Percentiles rank a stretch among this genome's conserved stretches.
These are phyloP conservation scores for Diadophis punctatus DNA, from an alignment of 2,113 vertebrate species.

Conservation along the genomic window DNA sequence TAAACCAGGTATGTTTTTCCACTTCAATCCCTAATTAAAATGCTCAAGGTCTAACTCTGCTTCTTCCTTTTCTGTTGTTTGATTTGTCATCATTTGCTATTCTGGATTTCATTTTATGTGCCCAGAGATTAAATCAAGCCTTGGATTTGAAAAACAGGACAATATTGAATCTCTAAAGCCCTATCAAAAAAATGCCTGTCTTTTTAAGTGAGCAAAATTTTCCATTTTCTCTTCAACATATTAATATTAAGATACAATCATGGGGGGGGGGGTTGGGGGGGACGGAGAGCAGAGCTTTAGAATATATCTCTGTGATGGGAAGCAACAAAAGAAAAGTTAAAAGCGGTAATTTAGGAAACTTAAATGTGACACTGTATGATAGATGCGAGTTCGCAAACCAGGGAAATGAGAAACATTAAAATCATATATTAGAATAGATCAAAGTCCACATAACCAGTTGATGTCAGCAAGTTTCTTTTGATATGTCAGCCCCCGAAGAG, in stretches of 20 bases:
- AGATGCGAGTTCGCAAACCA: conserved; percentile 75
- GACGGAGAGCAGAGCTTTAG: conserved; percentile 50
- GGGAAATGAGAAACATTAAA: conserved; percentile 85
- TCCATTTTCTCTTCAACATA: conserved; percentile 61
- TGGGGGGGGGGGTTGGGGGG: not conserved
- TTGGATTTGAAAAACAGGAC: conserved; percentile 60
- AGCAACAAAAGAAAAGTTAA: conserved; percentile 80
- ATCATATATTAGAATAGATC: conserved; percentile 81
- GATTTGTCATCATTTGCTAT: conserved; percentile 47
- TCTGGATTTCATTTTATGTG: conserved; percentile 33
- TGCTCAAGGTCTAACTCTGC: conserved; percentile 12
- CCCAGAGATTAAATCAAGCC: conserved; percentile 57
- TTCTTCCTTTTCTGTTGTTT: conserved; percentile 28
- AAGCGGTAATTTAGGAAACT: conserved; percentile 80
- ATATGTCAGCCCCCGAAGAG: conserved; percentile 71
- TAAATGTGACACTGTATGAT: conserved; percentile 79
- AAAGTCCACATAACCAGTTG: conserved; percentile 67
- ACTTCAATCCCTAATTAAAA: conserved; percentile 42
- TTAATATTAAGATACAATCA: conserved; percentile 72
- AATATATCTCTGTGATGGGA: conserved; percentile 70
- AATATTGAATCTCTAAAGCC: conserved; percentile 56
- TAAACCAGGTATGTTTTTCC: conserved; percentile 30
- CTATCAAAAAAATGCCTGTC: conserved; percentile 55
- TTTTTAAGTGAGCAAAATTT: conserved; percentile 60
- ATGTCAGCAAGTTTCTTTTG: conserved; percentile 80